These are phyloP conservation scores for Guaruba guarouba DNA, from an alignment of 2,113 vertebrate species.

Conservation along the genomic window DNA sequence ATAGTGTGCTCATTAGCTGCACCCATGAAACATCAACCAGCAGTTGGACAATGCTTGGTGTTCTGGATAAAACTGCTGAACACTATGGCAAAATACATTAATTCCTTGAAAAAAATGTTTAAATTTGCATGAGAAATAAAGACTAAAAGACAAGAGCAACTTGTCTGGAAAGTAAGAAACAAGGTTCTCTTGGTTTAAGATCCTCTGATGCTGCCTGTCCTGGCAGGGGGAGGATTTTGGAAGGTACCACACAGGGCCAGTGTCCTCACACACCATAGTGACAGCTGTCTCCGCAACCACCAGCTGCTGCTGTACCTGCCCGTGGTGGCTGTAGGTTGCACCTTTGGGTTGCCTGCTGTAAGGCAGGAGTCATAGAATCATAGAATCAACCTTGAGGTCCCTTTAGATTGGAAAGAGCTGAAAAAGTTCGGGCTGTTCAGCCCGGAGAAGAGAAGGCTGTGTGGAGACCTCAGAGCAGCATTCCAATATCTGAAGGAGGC, in stretches of 20 bases:
- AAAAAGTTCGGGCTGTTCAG: too few relatives aligned
- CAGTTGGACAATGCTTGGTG: accelerated
- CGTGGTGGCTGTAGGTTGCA: accelerated
- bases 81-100: neutral
- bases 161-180: neutral
- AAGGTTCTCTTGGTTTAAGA: neutral
- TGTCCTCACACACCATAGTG: too few relatives aligned
- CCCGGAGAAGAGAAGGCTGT: too few relatives aligned
- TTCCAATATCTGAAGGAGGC: too few relatives aligned
- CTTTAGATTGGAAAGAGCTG: neutral
- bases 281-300: neutral
- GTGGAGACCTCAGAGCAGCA: too few relatives aligned
- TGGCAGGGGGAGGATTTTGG: neutral
- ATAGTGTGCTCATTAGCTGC: accelerated
- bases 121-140: neutral
- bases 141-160: neutral
- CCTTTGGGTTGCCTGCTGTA: accelerated
- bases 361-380: neutral
- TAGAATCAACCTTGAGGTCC: neutral
- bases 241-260: neutral
- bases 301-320: neutral
- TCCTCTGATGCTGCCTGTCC: neutral
- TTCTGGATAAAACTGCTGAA: neutral
- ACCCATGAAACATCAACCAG: neutral
- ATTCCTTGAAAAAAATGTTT: neutral